Percentiles rank a stretch among this genome's conserved stretches.
Conservation (phyloP, 2,888 invertebrate genomes). For the Scelioninae gen. 1 region DNA sequence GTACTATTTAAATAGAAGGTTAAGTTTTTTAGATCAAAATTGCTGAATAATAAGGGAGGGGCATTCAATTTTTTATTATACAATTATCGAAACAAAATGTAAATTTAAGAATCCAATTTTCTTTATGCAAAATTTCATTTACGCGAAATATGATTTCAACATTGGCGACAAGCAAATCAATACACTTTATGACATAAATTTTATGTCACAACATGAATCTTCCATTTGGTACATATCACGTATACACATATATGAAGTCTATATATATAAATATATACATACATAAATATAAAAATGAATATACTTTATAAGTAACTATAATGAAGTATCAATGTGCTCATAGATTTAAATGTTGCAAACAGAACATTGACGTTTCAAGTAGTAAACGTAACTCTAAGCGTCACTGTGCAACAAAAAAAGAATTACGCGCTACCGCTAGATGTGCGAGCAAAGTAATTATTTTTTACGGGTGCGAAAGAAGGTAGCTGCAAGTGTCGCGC, state of each 20-base stretch:
- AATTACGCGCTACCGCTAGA: conserved; percentile 48
- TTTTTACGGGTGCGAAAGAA: conserved; percentile 56
- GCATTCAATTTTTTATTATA: no score
- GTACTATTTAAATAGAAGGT: no score
- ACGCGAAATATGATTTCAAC: conserved; percentile 22
- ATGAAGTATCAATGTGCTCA: conserved; percentile 69
- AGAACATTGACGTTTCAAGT: conserved; percentile 59
- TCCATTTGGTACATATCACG: conserved; percentile 84
- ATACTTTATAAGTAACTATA: conserved; percentile 68
- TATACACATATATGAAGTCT: conserved; percentile 69
- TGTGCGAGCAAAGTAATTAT: conserved; percentile 59
- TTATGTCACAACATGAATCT: conserved; percentile 81
- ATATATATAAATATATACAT: conserved; percentile 44
- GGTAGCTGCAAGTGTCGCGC: conserved; percentile 33
- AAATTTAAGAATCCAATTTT: conserved; percentile 28
- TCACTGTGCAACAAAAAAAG: conserved; percentile 37
- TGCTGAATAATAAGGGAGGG: no score
- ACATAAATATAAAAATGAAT: conserved; percentile 51
- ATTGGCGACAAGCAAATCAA: conserved; percentile 49
- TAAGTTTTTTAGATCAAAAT: no score
- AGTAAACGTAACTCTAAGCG: conserved; percentile 54
- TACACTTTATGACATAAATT: conserved; percentile 68
- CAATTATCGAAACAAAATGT: no score
- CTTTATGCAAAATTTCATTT: not conserved
- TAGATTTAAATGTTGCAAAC: conserved; percentile 68